Conservation (phyloP, 2,888 invertebrate genomes). For the Andrena minutula region DNA sequence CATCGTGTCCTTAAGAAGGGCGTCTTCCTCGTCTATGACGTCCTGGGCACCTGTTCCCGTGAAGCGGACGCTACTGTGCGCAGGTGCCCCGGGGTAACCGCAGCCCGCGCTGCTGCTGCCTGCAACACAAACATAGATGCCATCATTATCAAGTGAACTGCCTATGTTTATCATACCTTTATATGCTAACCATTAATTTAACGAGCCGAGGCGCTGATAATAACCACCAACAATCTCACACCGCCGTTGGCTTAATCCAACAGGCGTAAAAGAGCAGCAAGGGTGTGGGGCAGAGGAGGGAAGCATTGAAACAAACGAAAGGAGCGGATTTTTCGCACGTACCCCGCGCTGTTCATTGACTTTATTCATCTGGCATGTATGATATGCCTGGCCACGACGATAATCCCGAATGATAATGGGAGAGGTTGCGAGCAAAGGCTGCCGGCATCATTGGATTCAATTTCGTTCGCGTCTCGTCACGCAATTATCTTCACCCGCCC, state of each 20-base stretch:
- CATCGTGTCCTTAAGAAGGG: slow-evolving; percentile 86
- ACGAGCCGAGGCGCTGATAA: too few relatives aligned
- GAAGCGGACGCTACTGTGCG: slow-evolving; percentile 93
- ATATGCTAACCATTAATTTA: slow-evolving; percentile 6
- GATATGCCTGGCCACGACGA: not conserved
- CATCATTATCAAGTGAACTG: slow-evolving; percentile 27
- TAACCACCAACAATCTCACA: too few relatives aligned
- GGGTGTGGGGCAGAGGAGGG: not conserved
- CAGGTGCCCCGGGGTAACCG: slow-evolving; percentile 96
- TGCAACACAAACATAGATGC: slow-evolving; percentile 43
- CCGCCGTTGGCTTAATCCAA: not conserved
- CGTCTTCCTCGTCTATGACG: slow-evolving; percentile 83
- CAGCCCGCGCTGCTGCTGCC: slow-evolving; percentile 86
- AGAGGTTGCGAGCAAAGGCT: not conserved
- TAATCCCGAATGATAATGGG: not conserved
- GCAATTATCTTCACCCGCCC: slow-evolving; percentile 20
- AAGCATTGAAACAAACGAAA: not conserved
- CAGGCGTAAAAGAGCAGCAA: not conserved
- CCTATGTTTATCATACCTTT: not conserved
- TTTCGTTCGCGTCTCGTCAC: slow-evolving; percentile 8
- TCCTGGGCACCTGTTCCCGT: slow-evolving; percentile 85
- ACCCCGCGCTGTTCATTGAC: not conserved
- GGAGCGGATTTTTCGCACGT: not conserved
- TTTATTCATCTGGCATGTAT: not conserved
- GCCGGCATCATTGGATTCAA: slow-evolving; percentile 1